phyloP scores from a whole-genome alignment of 2,888 invertebrate genomes.

The Lasioglossum vierecki region DNA sequence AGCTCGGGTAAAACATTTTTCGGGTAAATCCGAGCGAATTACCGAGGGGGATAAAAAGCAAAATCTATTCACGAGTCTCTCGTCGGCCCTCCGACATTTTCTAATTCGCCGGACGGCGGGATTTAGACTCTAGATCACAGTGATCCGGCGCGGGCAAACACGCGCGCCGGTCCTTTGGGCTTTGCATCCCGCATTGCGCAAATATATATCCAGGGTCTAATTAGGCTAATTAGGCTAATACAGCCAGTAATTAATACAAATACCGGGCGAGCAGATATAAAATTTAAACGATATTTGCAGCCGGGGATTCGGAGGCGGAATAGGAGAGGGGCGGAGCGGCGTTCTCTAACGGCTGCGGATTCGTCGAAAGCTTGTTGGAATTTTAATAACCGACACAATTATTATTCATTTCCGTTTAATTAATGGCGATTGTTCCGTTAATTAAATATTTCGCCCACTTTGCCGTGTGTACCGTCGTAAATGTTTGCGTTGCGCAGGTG shows the following conservation, averaged over 20 bases:
- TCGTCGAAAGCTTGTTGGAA: constrained; percentile 12
- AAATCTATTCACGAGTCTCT: neutral
- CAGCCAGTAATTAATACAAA: constrained; percentile 54
- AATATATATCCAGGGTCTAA: constrained; percentile 52
- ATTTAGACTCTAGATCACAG: constrained; percentile 27
- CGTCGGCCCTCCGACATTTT: neutral
- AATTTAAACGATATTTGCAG: constrained; percentile 33
- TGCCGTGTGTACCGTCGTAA: neutral
- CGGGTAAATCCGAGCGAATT: neutral
- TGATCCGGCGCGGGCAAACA: constrained; percentile 14
- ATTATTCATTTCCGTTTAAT: constrained; percentile 9
- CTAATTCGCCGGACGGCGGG: constrained; percentile 13
- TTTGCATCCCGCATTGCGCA: constrained; percentile 32
- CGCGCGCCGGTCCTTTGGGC: constrained; percentile 26
- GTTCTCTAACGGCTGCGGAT: constrained; percentile 28
- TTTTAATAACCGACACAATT: constrained; percentile 19
- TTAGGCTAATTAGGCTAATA: constrained; percentile 55
- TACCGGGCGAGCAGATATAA: constrained; percentile 31
- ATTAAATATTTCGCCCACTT: neutral
- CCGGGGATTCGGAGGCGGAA: neutral
- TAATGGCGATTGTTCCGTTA: neutral
- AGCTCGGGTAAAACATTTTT: neutral
- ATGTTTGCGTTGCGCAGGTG: neutral
- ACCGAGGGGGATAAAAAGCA: neutral
- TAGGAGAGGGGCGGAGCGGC: neutral